Conservation (phyloP, 2,888 invertebrate species). For the Tribolium freemani region DNA sequence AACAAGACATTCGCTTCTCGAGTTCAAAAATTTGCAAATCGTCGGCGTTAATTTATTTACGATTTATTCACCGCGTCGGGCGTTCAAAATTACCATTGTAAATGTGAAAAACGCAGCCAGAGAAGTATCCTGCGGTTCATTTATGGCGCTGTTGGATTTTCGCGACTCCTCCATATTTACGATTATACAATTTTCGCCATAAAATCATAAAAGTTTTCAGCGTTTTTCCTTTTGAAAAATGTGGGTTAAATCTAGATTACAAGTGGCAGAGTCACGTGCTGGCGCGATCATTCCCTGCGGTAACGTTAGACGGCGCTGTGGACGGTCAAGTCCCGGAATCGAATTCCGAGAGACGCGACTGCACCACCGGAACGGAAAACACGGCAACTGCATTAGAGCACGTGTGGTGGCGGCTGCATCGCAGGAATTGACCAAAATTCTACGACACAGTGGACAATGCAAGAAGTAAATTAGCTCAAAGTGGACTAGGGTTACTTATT, state of each 20-base stretch:
- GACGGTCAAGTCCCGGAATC: constrained; percentile 49
- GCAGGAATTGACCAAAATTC: constrained; percentile 10
- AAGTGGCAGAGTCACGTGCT: constrained; percentile 50
- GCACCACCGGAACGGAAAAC: constrained; percentile 50
- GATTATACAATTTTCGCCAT: constrained; percentile 44
- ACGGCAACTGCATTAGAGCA: constrained; percentile 53
- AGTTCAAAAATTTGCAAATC: constrained; percentile 16
- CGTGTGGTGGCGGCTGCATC: constrained; percentile 34
- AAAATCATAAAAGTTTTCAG: constrained; percentile 50
- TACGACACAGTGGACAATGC: constrained; percentile 5
- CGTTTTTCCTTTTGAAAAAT: constrained; percentile 43
- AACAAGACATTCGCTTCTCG: constrained; percentile 5
- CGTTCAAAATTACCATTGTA: constrained; percentile 42
- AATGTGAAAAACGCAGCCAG: constrained; percentile 33
- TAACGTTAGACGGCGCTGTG: constrained; percentile 50
- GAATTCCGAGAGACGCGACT: constrained; percentile 44
- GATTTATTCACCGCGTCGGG: constrained; percentile 38
- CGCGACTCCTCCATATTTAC: constrained; percentile 23
- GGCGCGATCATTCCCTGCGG: constrained; percentile 51
- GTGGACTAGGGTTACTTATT: constrained; percentile 25
- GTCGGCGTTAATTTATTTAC: constrained; percentile 39
- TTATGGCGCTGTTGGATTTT: constrained; percentile 27
- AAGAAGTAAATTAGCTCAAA: constrained; percentile 15
- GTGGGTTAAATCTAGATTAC: constrained; percentile 45
- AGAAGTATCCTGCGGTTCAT: constrained; percentile 17